Conservation (phyloP, 2,888 invertebrate genomes). For the Leucania comma region DNA sequence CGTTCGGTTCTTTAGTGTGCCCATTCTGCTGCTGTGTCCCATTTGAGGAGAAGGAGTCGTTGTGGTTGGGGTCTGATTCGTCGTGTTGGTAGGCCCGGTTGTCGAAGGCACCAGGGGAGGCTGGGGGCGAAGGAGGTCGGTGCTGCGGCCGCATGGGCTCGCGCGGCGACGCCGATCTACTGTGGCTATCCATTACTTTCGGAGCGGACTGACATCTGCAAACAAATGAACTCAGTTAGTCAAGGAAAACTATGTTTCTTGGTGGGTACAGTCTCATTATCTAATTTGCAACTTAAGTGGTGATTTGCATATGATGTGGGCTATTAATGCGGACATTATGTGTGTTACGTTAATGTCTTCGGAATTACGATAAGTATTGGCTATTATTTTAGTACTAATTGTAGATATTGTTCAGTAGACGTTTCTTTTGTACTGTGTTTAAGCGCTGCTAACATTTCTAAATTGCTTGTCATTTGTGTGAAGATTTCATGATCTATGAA, state of each 20-base stretch:
- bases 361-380: slow-evolving; percentile 36
- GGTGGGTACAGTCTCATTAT: slow-evolving; percentile 26
- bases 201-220: slow-evolving; percentile 89
- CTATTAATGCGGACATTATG: slow-evolving; percentile 53
- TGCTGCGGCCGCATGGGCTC: slow-evolving; percentile 88
- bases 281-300: slow-evolving; percentile 41
- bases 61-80: slow-evolving; percentile 86
- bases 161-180: slow-evolving; percentile 88
- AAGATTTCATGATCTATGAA: slow-evolving; percentile 32
- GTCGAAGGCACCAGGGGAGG: slow-evolving; percentile 83
- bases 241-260: slow-evolving; percentile 28
- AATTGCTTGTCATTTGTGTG: slow-evolving; percentile 35
- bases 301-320: slow-evolving; percentile 60
- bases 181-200: slow-evolving; percentile 88
- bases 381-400: slow-evolving; percentile 39
- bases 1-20: slow-evolving; percentile 84
- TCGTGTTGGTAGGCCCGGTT: slow-evolving; percentile 87
- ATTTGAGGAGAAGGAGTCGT: slow-evolving; percentile 88
- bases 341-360: slow-evolving; percentile 29
- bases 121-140: slow-evolving; percentile 84
- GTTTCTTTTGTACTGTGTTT: slow-evolving; percentile 32
- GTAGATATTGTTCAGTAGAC: slow-evolving; percentile 26
- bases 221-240: slow-evolving; percentile 56
- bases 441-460: slow-evolving; percentile 24
- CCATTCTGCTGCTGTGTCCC: slow-evolving; percentile 82